Percentiles rank a stretch among this genome's conserved stretches.
These are phyloP conservation scores for Drosophila parthenogenetica DNA, from an alignment of 2,888 invertebrate species.

Conservation along the genomic window DNA sequence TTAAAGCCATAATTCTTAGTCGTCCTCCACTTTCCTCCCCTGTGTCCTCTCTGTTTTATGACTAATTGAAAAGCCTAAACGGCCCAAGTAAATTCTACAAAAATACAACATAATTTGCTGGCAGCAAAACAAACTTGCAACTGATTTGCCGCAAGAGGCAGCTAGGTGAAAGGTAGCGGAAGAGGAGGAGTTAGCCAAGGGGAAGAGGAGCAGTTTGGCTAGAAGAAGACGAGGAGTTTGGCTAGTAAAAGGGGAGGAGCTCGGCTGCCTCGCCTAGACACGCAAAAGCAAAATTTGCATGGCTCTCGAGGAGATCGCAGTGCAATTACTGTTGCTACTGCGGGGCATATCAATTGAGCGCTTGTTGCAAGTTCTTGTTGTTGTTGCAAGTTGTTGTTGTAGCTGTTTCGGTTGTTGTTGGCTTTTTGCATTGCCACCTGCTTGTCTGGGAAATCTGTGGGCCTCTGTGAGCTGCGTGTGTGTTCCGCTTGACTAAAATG, in stretches of 20 bases:
- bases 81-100: constrained; percentile 4
- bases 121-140: constrained; percentile 12
- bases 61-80: constrained; percentile 58
- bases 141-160: constrained; percentile 9
- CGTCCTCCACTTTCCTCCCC: neutral
- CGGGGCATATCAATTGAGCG: constrained; percentile 58
- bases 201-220: neutral
- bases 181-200: neutral
- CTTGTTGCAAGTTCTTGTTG: constrained; percentile 43
- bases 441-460: constrained; percentile 71
- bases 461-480: constrained; percentile 63
- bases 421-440: constrained; percentile 66
- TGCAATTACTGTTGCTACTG: constrained; percentile 71
- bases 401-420: neutral
- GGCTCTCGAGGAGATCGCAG: constrained; percentile 37
- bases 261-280: constrained; percentile 50
- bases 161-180: neutral
- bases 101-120: constrained; percentile 47
- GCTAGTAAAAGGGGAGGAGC: neutral
- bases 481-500: constrained; percentile 75
- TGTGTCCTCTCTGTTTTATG: constrained; percentile 39
- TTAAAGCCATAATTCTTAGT: constrained; percentile 55
- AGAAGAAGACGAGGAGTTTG: too few relatives aligned
- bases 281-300: constrained; percentile 71
- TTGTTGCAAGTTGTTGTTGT: constrained; percentile 21